Conservation (phyloP, 2,113 vertebrate species). For the Panurus biarmicus region DNA sequence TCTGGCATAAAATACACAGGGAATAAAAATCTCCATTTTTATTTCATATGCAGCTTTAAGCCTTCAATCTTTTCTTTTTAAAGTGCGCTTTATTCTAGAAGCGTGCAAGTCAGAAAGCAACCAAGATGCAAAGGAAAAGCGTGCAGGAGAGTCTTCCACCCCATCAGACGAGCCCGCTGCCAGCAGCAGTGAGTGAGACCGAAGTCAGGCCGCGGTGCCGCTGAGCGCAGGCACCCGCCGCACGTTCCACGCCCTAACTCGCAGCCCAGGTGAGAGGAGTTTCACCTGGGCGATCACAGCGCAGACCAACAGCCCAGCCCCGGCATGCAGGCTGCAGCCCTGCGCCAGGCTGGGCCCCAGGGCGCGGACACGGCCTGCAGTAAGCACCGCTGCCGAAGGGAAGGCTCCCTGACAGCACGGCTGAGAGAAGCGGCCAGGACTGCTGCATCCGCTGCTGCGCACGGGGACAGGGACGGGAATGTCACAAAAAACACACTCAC, state of each 20-base stretch:
- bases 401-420: constrained; percentile 1
- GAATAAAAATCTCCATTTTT: background rate
- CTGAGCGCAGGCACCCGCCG: background rate
- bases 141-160: fast-evolving
- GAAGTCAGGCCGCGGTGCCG: background rate
- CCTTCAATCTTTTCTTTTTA: background rate
- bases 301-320: background rate
- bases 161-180: background rate
- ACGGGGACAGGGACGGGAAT: background rate
- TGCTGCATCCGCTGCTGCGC: constrained; percentile 20
- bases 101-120: background rate
- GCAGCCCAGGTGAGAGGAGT: background rate
- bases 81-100: background rate
- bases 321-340: background rate
- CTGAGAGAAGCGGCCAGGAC: background rate
- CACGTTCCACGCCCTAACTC: background rate
- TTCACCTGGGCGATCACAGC: background rate
- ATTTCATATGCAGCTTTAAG: background rate
- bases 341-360: background rate
- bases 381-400: no score
- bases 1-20: background rate
- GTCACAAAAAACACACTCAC: background rate
- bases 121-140: background rate
- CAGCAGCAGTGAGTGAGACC: background rate
- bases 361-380: background rate